Base-by-base conservation (phyloP, 2,888 invertebrate species). In the Hesperia comma region DNA sequence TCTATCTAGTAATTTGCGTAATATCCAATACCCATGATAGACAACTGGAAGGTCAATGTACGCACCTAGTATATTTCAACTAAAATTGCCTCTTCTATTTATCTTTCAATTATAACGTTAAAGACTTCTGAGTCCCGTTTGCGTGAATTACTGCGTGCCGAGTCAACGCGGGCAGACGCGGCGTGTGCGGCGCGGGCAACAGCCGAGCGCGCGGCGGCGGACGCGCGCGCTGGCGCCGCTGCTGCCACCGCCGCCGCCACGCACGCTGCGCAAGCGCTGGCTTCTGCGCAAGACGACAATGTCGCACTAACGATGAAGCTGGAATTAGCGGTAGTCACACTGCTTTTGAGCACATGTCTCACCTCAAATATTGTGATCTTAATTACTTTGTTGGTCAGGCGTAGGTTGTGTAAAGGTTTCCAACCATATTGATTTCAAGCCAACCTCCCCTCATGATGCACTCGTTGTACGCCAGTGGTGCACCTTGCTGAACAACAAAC, bases 41-140 rank as follows among this genome's bases (percentile, higher is more conserved):
- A 37, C 12, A 37, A 12, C 12, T 10, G 10, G 37, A 8, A 37
- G 33, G 0, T 33, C 33, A 10, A n/a, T n/a, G n/a, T n/a, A n/a
- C n/a, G n/a, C n/a, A n/a, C n/a, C n/a, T n/a, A 33, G 10, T 33
- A 6, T 10, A 33, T 6, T 33, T 33, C 33, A 33, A 8, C 8
- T 43, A 43, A 43, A 43, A 43, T 43, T 4, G 43, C 43, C n/a
- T 33, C 19, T 37, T 55, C 19, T 53, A 53, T 15, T 32, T 40
- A n/a, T n/a, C 14, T 41, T 12, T 21, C 4, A 37, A 37, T 19
- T 17, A 37, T 49, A 17, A 12, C 14, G 10, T 32, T 53, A 1
- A 71, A 91, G 92, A 75, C 78, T 51, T 86, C 89, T 0, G 89
- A 89, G 70, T 76, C 70, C 58, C 85, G 83, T 32, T 79, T 91